Percentiles rank a stretch among this genome's conserved stretches.
These are phyloP conservation scores for Oscheius sp. DNA, from an alignment of 2,888 invertebrate genomes.

Conservation along the genomic window DNA sequence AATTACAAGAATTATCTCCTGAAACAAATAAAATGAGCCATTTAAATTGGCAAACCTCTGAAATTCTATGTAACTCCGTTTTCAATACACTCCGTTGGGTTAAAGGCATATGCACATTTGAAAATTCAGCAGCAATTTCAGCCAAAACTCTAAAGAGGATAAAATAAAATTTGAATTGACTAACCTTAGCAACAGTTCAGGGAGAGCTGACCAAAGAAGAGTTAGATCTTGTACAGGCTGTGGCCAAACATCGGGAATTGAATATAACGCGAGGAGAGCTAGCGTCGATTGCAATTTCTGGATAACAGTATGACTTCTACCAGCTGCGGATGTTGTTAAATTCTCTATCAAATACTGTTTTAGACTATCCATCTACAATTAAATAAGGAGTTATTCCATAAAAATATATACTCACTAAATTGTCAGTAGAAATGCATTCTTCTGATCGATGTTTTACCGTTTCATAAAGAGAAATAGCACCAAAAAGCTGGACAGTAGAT, in stretches of 20 bases:
- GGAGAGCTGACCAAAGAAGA: slow-evolving; percentile 50
- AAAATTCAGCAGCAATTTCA: slow-evolving; percentile 65
- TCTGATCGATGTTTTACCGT: slow-evolving; percentile 53
- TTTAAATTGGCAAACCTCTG: slow-evolving; percentile 42
- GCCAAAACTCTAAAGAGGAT: slow-evolving; percentile 57
- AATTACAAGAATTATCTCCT: slow-evolving; percentile 63
- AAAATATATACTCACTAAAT: slow-evolving; percentile 39
- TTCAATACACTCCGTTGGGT: slow-evolving; percentile 59
- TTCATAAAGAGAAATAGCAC: slow-evolving; percentile 54
- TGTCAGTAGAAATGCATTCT: slow-evolving; percentile 47
- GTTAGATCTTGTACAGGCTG: slow-evolving; percentile 62
- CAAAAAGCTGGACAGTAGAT: slow-evolving; percentile 50
- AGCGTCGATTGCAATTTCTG: slow-evolving; percentile 51
- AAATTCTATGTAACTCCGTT: slow-evolving; percentile 54
- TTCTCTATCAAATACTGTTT: slow-evolving; percentile 53
- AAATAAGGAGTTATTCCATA: not conserved
- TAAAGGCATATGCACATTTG: slow-evolving; percentile 60
- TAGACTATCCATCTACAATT: slow-evolving; percentile 44
- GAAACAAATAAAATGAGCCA: slow-evolving; percentile 33
- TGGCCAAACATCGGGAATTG: slow-evolving; percentile 62
- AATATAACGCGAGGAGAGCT: slow-evolving; percentile 54
- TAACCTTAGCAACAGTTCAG: slow-evolving; percentile 61
- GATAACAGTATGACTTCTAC: slow-evolving; percentile 18
- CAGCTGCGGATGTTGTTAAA: slow-evolving; percentile 42
- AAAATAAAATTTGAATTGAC: not conserved